Evolutionary conservation across 2,888 invertebrate genomes (phyloP), one percentile per base, ranked within the genome.

Genomic region (Dicranocentrus wangi): DNA sequence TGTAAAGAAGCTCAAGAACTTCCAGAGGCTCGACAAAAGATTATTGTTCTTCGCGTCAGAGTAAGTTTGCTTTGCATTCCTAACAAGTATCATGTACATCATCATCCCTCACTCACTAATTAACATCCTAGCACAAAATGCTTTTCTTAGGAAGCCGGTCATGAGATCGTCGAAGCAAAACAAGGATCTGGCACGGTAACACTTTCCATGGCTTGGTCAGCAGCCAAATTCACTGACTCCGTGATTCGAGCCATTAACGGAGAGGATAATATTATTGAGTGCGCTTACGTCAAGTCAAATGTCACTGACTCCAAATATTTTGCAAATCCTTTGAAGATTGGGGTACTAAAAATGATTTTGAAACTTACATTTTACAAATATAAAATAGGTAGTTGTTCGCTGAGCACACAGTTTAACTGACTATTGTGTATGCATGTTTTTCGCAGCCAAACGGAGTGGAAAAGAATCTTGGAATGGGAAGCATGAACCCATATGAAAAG

Each of bases 1-100:
- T 92, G 93, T 86, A 92, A 93, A 80, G 98, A 98, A 0, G 89
- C 91, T 0, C 94, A 95, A 42, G 92, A 93, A 75, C 94, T 97
- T 88, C 92, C 93, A 87, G 93, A 92, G 83, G 92, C 3, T 10
- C 32, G 32, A 32, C 32, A 32, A 10, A 32, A 96, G 89, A 92
- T 98, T 82, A 93, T 94, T 87, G 94, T 94, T 21, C 90, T 99
- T 78, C 93, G 98, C 88, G 99, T 99, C 88, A 98, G 99, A 91
- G 88, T 88, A 81, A 19, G 51, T 51, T 51, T n/a, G 42, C 19
- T 51, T 42, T 51, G n/a, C n/a, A 3, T 51, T 17, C 51, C n/a
- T 51, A 15, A 32, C 32, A 32, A 7, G 32, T 32, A 10, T 32
- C n/a, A 23, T 32, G 39, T 17, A n/a, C n/a, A n/a, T n/a, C n/a